Evolutionary conservation across 23 tunicate genomes (phyloP), one percentile per base, ranked within the genome.

Genomic region (Diplosoma virens): DNA sequence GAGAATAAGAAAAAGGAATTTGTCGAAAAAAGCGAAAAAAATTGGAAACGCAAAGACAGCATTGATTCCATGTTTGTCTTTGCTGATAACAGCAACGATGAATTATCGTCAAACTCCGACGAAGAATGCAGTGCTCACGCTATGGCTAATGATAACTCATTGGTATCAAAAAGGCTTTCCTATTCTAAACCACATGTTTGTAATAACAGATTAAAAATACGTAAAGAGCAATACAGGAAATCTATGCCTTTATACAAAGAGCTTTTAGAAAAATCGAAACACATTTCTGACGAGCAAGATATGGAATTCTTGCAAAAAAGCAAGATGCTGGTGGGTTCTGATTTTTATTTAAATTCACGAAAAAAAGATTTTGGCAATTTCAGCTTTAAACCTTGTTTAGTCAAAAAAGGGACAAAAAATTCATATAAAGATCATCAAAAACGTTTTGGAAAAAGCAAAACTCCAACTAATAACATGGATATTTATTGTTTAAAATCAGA

Each of bases 31-130:
- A 25, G 25, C 3, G 79, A 71, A 25, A 18, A 21, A 20, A 32
- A 0, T 21, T 71, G 22, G 20, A 35, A 33, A 0, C 25, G 58
- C 30, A 82, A 74, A 32, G 71, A 84, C 17, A 84, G 89, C 30
- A 16, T 70, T 11, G 82, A 84, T 33, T 84, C 89, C 0, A 24
- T 84, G 76, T 84, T 84, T 67, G 89, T 84, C 16, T 5, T 5
- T 61, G 35, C 9, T 27, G 69, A 61, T 18, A 61, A 11, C 28
- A 5, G 35, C 3, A 4, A 61, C n/a, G 6, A 26, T 27, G 35
- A 29, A 27, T n/a, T n/a, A n/a, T n/a, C n/a, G n/a, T n/a, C n/a
- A n/a, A 61, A 7, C 3, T 34, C 35, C 30, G 35, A 27, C 17
- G 6, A 11, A 56, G 4, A 11, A 20, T 4, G 20, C 21, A 71